Conservation (phyloP, 2,888 invertebrate genomes). For the Amphipyra tragopoginis region DNA sequence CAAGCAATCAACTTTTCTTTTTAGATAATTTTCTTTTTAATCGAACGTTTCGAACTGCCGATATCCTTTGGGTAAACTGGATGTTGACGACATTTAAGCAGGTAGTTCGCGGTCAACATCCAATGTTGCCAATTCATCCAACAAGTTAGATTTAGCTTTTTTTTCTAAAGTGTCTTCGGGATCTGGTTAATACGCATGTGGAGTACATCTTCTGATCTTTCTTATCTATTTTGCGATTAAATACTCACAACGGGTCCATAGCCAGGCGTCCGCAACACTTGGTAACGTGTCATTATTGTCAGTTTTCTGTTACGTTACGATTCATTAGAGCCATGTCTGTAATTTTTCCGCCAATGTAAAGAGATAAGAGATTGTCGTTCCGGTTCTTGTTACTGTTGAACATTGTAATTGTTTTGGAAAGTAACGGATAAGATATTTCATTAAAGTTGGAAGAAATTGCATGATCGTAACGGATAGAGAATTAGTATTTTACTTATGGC, state of each 20-base stretch:
- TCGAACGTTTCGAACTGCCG: no score
- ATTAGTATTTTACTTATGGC: no score
- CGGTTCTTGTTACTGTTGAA: conserved; percentile 22
- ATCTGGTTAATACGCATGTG: background rate
- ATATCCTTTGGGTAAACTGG: no score
- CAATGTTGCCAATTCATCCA: no score
- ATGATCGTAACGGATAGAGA: no score
- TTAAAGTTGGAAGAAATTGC: background rate
- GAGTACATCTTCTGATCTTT: conserved; percentile 31
- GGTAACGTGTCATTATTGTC: conserved; percentile 47
- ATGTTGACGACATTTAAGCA: no score
- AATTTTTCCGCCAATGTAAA: conserved; percentile 29
- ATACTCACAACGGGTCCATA: conserved; percentile 59
- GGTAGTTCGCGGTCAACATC: no score
- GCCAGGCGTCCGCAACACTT: conserved; percentile 59
- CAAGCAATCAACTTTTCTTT: no score
- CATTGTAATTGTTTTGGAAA: conserved; percentile 42
- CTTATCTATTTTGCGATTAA: background rate
- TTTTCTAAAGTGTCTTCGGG: background rate
- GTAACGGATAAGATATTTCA: conserved; percentile 1
- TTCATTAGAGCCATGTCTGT: conserved; percentile 37
- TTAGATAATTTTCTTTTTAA: no score
- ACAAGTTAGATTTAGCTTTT: no score
- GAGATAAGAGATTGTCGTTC: conserved; percentile 24
- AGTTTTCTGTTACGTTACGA: conserved; percentile 42